Percentiles rank a stretch among this genome's conserved stretches.
Evolutionary conservation across 2,797 vertebrate genomes (phyloP).

Genomic region (Clarias fuscus): DNA sequence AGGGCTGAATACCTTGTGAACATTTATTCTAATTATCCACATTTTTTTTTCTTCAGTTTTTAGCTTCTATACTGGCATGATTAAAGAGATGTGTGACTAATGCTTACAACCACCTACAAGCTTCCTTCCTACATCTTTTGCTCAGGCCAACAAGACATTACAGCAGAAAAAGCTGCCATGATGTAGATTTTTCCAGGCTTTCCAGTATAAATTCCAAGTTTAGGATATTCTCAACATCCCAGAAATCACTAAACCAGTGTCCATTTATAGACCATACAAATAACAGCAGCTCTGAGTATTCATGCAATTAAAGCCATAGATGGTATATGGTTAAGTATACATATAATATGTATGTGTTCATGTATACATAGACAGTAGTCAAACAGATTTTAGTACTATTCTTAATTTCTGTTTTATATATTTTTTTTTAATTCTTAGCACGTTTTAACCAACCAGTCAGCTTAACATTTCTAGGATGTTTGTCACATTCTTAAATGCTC

Average conservation of each 20-base stretch:
- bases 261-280: neutral
- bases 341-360: neutral
- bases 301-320: neutral
- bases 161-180: neutral
- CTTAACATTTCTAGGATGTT: neutral
- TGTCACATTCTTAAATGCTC: neutral
- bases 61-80: conserved; percentile 36
- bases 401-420: neutral
- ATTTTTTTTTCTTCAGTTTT: conserved; percentile 52
- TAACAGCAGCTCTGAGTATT: neutral
- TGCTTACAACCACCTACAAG: conserved; percentile 23
- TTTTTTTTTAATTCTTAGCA: neutral
- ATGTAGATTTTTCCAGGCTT: conserved; percentile 34
- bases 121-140: conserved; percentile 1
- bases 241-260: neutral
- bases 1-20: conserved; percentile 50
- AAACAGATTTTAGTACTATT: neutral
- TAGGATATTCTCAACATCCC: neutral
- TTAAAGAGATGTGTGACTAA: conserved; percentile 52
- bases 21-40: conserved; percentile 63
- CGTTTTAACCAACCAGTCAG: neutral
- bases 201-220: conserved; percentile 7
- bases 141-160: conserved; percentile 21
- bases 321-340: neutral
- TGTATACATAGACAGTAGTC: neutral